phyloP scores from a whole-genome alignment of 2,113 vertebrate species.

The Rousettus leschenaultii region DNA sequence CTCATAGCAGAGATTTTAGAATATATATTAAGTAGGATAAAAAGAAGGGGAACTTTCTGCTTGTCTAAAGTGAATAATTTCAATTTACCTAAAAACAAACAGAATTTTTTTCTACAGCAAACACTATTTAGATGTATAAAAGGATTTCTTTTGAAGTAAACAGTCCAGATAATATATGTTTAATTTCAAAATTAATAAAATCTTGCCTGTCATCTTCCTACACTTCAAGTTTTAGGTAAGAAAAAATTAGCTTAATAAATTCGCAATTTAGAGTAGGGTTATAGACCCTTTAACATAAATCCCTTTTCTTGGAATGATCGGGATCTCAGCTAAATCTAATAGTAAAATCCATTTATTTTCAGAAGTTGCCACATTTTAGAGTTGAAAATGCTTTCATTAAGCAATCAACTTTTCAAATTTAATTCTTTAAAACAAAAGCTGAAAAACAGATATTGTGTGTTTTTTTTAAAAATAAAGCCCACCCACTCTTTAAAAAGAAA shows the following conservation, averaged over 20 bases:
- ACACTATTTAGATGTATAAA: background rate
- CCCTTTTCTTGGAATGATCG: background rate
- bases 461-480: background rate
- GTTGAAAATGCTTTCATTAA: slow-evolving; percentile 35
- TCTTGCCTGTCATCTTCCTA: background rate
- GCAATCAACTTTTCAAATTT: slow-evolving; percentile 20
- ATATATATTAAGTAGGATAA: background rate
- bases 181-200: slow-evolving; percentile 18
- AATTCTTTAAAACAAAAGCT: slow-evolving; percentile 36
- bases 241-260: slow-evolving; percentile 24
- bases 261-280: slow-evolving; percentile 20
- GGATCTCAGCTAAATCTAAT: slow-evolving; percentile 14
- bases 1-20: background rate
- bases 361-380: slow-evolving; percentile 24
- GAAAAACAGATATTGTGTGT: background rate
- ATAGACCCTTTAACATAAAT: background rate
- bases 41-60: background rate
- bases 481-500: background rate
- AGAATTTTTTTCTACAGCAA: background rate
- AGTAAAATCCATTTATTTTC: slow-evolving; percentile 7
- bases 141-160: background rate
- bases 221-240: background rate
- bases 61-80: background rate
- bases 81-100: slow-evolving; percentile 25
- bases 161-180: background rate